Conservation (phyloP, 2,797 vertebrate genomes). For the Antrozous pallidus region DNA sequence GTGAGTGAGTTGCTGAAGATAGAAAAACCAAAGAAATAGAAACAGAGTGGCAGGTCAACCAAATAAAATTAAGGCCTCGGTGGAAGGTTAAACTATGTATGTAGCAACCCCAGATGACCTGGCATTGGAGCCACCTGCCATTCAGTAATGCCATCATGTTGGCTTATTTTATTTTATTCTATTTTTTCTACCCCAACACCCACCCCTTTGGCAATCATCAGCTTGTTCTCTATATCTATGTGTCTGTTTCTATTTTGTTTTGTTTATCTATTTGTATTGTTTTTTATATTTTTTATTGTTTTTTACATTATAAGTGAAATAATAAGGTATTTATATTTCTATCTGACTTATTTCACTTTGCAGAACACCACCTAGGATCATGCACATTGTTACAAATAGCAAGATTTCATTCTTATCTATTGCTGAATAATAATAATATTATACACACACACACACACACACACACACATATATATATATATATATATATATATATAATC, state of each 20-base stretch:
- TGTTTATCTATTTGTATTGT: background rate
- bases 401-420: background rate
- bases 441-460: too few species aligned
- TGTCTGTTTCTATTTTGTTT: background rate
- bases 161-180: background rate
- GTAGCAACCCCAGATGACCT: background rate
- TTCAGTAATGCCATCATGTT: background rate
- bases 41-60: background rate
- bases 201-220: background rate
- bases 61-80: background rate
- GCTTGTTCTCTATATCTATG: background rate
- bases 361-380: background rate
- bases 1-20: background rate
- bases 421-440: background rate
- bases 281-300: background rate
- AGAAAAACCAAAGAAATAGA: background rate
- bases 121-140: background rate
- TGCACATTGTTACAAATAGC: background rate
- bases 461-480: too few species aligned
- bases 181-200: background rate
- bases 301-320: background rate
- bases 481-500: background rate
- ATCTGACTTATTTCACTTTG: background rate
- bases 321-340: background rate
- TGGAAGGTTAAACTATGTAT: background rate